These are phyloP conservation scores for Scatophagus argus DNA, from an alignment of 2,113 vertebrate species.

Conservation along the genomic window DNA sequence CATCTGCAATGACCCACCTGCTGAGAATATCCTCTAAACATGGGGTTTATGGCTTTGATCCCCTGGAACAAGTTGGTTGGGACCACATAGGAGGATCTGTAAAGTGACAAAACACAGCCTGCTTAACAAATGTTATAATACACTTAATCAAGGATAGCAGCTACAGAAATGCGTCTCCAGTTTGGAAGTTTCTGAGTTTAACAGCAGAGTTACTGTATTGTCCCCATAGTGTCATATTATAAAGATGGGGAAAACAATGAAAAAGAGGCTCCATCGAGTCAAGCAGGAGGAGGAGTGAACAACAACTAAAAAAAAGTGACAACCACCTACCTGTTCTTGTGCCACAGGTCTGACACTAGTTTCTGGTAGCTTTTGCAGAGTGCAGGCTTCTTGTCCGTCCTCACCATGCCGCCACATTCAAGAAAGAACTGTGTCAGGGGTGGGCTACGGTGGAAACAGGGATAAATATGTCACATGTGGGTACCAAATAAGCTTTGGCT, in stretches of 20 bases:
- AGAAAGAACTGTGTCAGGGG: conserved; percentile 97
- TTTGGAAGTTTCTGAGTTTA: background rate
- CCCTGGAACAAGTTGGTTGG: conserved; percentile 98
- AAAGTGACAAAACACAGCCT: conserved; percentile 51
- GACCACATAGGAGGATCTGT: conserved; percentile 94
- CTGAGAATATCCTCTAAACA: conserved; percentile 97
- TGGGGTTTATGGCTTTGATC: conserved; percentile 97
- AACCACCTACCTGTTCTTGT: conserved; percentile 92
- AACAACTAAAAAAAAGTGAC: background rate
- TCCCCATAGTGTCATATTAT: background rate
- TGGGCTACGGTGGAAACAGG: conserved; percentile 83
- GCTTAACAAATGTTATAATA: background rate
- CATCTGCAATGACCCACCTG: conserved; percentile 86
- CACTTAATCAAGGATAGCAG: background rate
- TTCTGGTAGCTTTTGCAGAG: conserved; percentile 99
- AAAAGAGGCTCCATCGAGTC: too few relatives aligned
- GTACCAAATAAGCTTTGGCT: background rate
- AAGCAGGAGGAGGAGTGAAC: too few relatives aligned
- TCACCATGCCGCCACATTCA: conserved; percentile 93
- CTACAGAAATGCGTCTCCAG: background rate
- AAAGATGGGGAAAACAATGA: background rate
- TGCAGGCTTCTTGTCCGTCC: conserved; percentile 97
- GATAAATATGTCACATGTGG: background rate
- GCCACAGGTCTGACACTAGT: conserved; percentile 96
- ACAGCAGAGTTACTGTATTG: background rate